Conservation (phyloP, 2,113 vertebrate genomes). For the Meleagris gallopavo region DNA sequence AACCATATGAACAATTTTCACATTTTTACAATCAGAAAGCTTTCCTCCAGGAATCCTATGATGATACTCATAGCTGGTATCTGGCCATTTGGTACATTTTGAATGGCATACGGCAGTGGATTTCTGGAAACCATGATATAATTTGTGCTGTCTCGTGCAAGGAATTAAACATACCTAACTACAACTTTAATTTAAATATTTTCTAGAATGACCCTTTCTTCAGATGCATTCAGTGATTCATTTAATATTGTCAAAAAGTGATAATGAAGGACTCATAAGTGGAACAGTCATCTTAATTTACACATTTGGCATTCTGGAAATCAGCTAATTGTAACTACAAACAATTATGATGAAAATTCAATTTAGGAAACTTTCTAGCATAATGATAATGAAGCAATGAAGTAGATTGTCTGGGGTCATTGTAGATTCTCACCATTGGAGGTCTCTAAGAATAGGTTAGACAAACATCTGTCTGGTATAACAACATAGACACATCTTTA, state of each 20-base stretch:
- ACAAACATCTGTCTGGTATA: constrained; percentile 34
- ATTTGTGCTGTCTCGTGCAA: background rate
- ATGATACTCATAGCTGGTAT: background rate
- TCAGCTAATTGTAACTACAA: constrained; percentile 2
- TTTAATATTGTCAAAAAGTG: background rate
- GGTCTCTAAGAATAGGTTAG: constrained; percentile 43
- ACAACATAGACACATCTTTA: background rate
- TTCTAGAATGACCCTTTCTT: background rate
- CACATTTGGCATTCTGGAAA: background rate
- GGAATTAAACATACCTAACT: background rate
- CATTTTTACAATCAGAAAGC: background rate
- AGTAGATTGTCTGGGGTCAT: constrained; percentile 46
- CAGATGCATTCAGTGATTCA: background rate
- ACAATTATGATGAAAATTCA: constrained; percentile 24
- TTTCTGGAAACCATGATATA: background rate
- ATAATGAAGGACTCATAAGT: background rate
- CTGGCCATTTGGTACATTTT: background rate
- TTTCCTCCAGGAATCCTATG: background rate
- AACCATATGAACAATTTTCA: background rate
- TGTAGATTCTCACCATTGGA: constrained; percentile 30
- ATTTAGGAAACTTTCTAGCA: constrained; percentile 33
- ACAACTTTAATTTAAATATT: background rate
- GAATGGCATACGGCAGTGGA: background rate
- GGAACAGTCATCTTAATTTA: background rate
- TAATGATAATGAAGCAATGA: constrained; percentile 53